A percentile compares a stretch with the other conserved stretches of the same genome.
Conservation (phyloP, 2,113 vertebrate genomes). For the Charina bottae region DNA sequence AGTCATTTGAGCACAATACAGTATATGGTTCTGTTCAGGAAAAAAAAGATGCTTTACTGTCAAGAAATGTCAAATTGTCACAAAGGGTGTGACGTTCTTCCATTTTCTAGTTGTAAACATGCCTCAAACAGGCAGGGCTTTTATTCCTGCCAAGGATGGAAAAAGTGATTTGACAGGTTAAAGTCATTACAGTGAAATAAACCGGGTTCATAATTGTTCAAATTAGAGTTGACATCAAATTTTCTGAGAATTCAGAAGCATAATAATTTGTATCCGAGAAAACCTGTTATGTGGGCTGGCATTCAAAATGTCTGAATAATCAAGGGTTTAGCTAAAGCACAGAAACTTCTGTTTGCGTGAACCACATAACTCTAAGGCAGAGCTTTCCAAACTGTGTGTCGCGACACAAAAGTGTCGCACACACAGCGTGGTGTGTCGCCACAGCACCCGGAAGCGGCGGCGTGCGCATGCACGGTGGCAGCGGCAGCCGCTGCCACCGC, state of each 20-base stretch:
- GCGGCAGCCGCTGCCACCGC: no score
- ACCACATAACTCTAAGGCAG: no score
- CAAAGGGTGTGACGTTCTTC: constrained; percentile 27
- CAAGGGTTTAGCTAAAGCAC: not conserved
- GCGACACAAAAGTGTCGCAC: no score
- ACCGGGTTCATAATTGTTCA: constrained; percentile 43
- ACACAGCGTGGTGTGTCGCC: no score
- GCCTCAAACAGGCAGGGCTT: constrained; percentile 25
- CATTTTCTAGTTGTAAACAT: constrained; percentile 62
- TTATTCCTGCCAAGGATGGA: constrained; percentile 53
- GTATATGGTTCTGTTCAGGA: not conserved
- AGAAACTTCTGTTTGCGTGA: not conserved
- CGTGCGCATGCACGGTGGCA: no score
- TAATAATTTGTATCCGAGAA: constrained; percentile 14
- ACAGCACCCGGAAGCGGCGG: no score
- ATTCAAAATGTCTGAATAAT: constrained; percentile 8
- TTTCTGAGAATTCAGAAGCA: constrained; percentile 24
- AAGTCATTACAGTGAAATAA: constrained; percentile 50
- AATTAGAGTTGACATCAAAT: constrained; percentile 21
- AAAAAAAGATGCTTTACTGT: constrained; percentile 58
- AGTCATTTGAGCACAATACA: not conserved
- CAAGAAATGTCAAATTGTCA: constrained; percentile 42
- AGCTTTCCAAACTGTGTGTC: no score
- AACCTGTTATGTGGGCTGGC: not conserved
- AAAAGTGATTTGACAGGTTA: constrained; percentile 54